Conservation (phyloP, 2,113 vertebrate genomes). For the Mormyrus lacerda region DNA sequence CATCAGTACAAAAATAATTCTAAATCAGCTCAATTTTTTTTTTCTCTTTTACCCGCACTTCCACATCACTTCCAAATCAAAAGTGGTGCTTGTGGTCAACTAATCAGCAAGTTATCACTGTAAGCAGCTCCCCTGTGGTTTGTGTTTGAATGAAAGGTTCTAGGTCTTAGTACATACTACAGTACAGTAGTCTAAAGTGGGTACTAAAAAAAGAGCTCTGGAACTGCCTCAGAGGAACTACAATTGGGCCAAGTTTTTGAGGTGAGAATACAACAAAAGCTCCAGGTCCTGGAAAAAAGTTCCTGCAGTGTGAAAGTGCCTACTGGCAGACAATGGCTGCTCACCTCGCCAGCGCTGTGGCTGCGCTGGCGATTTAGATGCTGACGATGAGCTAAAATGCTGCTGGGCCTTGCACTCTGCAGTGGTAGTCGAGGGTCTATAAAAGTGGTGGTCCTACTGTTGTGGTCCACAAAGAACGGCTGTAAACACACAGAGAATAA, state of each 20-base stretch:
- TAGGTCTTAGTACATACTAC: too few species aligned
- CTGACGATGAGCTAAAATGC: constrained; percentile 84
- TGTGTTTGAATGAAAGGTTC: neutral
- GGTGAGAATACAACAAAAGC: neutral
- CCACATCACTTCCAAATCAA: neutral
- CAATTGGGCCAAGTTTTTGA: neutral
- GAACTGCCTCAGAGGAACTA: neutral
- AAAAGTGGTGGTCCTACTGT: constrained; percentile 93
- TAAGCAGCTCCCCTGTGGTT: neutral
- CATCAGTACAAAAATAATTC: neutral
- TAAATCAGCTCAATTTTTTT: neutral
- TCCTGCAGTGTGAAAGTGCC: neutral
- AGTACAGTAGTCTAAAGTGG: neutral
- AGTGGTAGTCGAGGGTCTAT: constrained; percentile 92
- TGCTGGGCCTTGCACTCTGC: constrained; percentile 86
- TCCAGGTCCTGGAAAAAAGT: neutral
- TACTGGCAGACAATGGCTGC: constrained; percentile 33
- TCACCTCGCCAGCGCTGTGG: constrained; percentile 94
- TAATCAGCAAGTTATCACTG: neutral
- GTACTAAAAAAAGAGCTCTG: neutral
- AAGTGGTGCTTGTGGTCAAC: neutral
- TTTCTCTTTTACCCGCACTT: neutral
- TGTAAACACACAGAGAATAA: constrained; percentile 41
- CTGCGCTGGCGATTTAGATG: constrained; percentile 90
- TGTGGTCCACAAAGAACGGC: constrained; percentile 98